phyloP scores from a whole-genome alignment of 2,113 vertebrate species.

The Tenebrosternarchus preto region DNA sequence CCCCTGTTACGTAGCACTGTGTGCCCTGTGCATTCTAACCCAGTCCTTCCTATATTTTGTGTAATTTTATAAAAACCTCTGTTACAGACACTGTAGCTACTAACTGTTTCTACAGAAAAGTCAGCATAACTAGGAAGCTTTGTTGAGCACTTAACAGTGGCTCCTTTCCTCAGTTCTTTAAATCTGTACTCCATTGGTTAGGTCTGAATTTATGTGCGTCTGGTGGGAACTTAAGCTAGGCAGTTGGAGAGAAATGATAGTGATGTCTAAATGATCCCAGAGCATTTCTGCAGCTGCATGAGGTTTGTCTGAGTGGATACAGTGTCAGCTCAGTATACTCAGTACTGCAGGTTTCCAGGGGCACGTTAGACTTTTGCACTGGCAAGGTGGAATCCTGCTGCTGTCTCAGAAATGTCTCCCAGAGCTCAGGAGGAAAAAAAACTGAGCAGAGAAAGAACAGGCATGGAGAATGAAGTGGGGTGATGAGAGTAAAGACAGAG shows the following conservation, averaged over 20 bases:
- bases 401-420: constrained; percentile 2
- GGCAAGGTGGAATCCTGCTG: not conserved
- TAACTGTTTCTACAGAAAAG: not conserved
- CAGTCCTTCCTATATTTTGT: not conserved
- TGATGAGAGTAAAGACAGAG: not conserved
- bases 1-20: not conserved
- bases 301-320: not conserved
- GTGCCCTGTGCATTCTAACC: not conserved
- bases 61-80: not conserved
- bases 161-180: not conserved
- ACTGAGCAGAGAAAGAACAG: not conserved
- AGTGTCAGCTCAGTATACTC: not conserved
- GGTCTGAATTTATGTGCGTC: not conserved
- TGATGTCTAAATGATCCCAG: not conserved
- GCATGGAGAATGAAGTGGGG: not conserved
- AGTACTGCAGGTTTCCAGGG: not conserved
- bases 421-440: no score
- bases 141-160: not conserved
- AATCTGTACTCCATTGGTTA: not conserved
- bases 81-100: not conserved
- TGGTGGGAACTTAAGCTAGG: constrained; percentile 6
- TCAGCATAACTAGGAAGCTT: not conserved
- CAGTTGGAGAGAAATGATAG: constrained; percentile 8
- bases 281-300: not conserved
- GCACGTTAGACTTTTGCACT: not conserved